These are phyloP conservation scores for Pseudotriccus pelzelni DNA, from an alignment of 2,797 vertebrate species.

Conservation along the genomic window DNA sequence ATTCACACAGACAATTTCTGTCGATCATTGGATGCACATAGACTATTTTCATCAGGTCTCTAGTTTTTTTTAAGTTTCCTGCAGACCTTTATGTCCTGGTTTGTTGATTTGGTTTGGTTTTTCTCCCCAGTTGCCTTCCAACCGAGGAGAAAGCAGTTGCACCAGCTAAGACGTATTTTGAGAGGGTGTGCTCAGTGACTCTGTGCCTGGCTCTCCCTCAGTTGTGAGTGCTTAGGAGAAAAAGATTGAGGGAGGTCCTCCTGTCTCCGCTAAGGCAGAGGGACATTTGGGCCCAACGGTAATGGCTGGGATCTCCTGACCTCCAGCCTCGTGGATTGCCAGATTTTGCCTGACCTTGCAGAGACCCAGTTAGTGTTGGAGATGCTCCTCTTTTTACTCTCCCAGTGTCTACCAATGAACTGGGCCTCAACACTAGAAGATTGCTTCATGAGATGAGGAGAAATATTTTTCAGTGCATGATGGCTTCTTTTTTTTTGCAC, in stretches of 20 bases:
- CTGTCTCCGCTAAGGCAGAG: neutral
- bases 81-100: neutral
- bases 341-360: neutral
- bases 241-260: neutral
- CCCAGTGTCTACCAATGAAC: rapidly evolving
- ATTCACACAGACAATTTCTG: neutral
- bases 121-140: neutral
- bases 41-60: neutral
- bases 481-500: neutral
- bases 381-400: neutral
- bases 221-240: neutral
- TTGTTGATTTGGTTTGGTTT: neutral
- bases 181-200: neutral
- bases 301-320: neutral
- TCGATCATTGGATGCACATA: neutral
- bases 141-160: neutral
- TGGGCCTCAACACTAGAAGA: neutral
- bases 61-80: neutral
- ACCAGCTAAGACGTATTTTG: neutral
- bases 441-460: neutral
- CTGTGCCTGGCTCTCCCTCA: neutral
- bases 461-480: neutral
- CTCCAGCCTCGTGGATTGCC: neutral
- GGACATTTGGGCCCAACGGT: neutral
- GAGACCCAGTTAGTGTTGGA: neutral